A percentile compares a stretch with the other conserved stretches of the same genome.
Conservation (phyloP, 2,797 vertebrate genomes). For the Otus scops region DNA sequence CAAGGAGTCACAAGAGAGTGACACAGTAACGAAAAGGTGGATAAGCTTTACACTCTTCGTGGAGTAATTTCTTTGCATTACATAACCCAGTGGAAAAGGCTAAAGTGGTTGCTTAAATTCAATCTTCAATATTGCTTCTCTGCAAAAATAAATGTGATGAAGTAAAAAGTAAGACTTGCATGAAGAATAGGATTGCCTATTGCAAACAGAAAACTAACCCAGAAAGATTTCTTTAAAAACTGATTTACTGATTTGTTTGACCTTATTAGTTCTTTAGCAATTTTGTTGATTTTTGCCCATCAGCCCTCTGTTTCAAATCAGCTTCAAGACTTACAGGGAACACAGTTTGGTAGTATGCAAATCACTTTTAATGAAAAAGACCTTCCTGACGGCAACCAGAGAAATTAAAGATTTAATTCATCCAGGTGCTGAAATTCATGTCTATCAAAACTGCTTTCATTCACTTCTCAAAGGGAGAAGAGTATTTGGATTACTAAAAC, state of each 20-base stretch:
- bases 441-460: neutral
- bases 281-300: conserved; percentile 15
- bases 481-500: neutral
- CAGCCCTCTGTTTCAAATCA: conserved; percentile 4
- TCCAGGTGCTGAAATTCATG: neutral
- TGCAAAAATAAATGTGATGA: conserved; percentile 47
- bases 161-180: conserved; percentile 55
- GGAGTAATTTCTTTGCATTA: conserved; percentile 46
- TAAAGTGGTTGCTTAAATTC: conserved; percentile 52
- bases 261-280: conserved; percentile 35
- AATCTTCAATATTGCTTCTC: conserved; percentile 27
- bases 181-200: conserved; percentile 14
- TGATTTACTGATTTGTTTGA: conserved; percentile 43
- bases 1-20: neutral
- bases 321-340: neutral
- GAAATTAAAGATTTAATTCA: neutral
- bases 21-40: neutral
- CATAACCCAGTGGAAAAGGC: conserved; percentile 42
- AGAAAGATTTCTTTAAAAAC: conserved; percentile 24
- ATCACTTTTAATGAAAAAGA: conserved; percentile 24
- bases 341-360: neutral
- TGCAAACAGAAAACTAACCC: conserved; percentile 44
- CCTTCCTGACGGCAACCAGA: neutral
- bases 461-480: neutral
- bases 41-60: conserved; percentile 21